These are phyloP conservation scores for Subacronicta megacephala DNA, from an alignment of 2,888 invertebrate genomes.

Conservation along the genomic window DNA sequence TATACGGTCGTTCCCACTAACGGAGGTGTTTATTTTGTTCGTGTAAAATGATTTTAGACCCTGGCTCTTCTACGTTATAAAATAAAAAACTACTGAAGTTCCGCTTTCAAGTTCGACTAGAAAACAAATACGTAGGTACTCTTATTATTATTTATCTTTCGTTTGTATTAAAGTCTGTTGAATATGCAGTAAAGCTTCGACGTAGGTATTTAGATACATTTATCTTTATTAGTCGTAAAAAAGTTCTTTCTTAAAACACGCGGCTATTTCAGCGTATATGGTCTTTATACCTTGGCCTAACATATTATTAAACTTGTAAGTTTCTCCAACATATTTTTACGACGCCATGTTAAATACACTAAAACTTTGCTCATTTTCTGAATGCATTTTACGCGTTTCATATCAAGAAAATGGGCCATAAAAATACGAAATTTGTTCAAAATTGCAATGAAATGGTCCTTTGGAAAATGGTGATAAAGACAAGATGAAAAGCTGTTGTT, in stretches of 20 bases:
- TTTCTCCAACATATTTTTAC: conserved; percentile 28
- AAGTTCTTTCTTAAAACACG: conserved; percentile 21
- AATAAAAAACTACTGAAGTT: neutral
- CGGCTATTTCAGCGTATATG: conserved; percentile 21
- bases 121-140: neutral
- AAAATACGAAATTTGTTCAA: conserved; percentile 36
- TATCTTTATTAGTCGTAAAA: conserved; percentile 46
- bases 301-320: conserved; percentile 43
- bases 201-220: conserved; percentile 10
- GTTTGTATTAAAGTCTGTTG: neutral
- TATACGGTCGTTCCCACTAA: no score
- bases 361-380: conserved; percentile 38
- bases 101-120: neutral
- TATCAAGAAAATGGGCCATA: conserved; percentile 38
- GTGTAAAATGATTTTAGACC: neutral
- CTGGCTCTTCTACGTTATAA: neutral
- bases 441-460: conserved; percentile 27
- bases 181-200: neutral
- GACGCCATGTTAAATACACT: conserved; percentile 13
- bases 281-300: conserved; percentile 20
- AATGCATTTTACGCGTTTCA: conserved; percentile 39
- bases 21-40: no score
- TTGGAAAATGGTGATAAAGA: conserved; percentile 31
- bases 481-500: conserved; percentile 40
- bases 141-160: neutral